Evolutionary conservation across 2,113 vertebrate genomes (phyloP).

Genomic region (Polypterus senegalus): DNA sequence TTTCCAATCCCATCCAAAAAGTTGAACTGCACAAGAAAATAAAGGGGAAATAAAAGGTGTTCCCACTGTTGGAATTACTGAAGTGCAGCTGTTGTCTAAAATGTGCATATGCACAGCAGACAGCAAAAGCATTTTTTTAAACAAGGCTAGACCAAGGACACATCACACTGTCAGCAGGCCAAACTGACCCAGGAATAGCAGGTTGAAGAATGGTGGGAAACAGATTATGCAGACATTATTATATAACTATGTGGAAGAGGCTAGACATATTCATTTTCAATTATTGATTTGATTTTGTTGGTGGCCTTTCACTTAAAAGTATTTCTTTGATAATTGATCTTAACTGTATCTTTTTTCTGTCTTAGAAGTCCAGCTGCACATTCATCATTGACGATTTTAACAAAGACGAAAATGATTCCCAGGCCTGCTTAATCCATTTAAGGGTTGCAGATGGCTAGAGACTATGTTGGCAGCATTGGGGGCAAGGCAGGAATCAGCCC

Average conservation of each 20-base stretch:
- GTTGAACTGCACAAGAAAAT: neutral
- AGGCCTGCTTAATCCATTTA: no score
- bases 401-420: no score
- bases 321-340: no score
- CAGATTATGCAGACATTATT: slow-evolving; percentile 1
- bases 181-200: slow-evolving; percentile 9
- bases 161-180: neutral
- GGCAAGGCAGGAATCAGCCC: no score
- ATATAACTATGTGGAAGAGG: slow-evolving; percentile 6
- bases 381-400: no score
- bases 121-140: slow-evolving; percentile 7
- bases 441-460: no score
- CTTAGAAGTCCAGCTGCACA: no score
- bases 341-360: no score
- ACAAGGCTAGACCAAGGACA: slow-evolving; percentile 8
- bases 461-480: no score
- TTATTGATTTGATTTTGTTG: slow-evolving; percentile 5
- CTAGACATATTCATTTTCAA: slow-evolving; percentile 6
- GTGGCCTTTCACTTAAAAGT: slow-evolving; percentile 1
- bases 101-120: slow-evolving; percentile 2
- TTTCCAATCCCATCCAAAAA: slow-evolving; percentile 2
- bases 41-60: slow-evolving; percentile 1
- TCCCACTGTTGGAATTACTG: slow-evolving; percentile 3
- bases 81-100: slow-evolving; percentile 1
- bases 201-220: slow-evolving; percentile 11